A percentile compares a stretch with the other conserved stretches of the same genome.
Evolutionary conservation across 2,113 vertebrate species (phyloP).

Genomic region (Calypte anna): DNA sequence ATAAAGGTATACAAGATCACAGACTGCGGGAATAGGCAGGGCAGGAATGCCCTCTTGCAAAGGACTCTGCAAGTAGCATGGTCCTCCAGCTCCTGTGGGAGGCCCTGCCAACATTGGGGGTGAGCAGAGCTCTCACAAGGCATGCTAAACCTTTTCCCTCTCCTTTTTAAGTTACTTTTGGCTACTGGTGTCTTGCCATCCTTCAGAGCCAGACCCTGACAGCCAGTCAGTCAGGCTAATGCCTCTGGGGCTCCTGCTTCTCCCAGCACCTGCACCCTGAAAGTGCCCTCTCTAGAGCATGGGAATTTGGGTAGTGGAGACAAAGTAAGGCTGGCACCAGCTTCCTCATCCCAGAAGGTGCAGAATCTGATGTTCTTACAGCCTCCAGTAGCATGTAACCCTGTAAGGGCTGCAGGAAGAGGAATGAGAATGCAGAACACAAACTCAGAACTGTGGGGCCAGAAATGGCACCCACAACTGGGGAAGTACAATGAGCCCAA

Average conservation of each 20-base stretch:
- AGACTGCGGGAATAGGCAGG: background rate
- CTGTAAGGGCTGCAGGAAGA: background rate
- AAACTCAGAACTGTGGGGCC: background rate
- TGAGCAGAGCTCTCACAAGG: background rate
- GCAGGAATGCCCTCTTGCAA: background rate
- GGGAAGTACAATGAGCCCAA: background rate
- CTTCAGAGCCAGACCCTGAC: background rate
- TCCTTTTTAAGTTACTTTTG: background rate
- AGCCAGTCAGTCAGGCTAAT: background rate
- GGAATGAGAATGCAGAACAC: accelerated
- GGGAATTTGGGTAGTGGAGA: background rate
- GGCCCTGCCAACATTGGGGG: background rate
- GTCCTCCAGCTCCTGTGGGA: background rate
- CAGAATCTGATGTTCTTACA: background rate
- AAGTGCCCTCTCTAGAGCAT: background rate
- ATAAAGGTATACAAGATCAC: background rate
- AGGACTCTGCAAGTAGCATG: background rate
- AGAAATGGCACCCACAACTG: background rate
- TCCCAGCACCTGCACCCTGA: background rate
- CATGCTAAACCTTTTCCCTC: background rate
- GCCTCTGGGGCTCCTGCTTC: background rate
- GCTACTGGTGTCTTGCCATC: background rate
- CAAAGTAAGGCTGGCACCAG: background rate
- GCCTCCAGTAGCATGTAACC: background rate
- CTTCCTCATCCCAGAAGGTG: accelerated